Evolutionary conservation across 2,113 vertebrate species (phyloP), one percentile per base, ranked within the genome.

Genomic region (Syrrhaptes paradoxus): DNA sequence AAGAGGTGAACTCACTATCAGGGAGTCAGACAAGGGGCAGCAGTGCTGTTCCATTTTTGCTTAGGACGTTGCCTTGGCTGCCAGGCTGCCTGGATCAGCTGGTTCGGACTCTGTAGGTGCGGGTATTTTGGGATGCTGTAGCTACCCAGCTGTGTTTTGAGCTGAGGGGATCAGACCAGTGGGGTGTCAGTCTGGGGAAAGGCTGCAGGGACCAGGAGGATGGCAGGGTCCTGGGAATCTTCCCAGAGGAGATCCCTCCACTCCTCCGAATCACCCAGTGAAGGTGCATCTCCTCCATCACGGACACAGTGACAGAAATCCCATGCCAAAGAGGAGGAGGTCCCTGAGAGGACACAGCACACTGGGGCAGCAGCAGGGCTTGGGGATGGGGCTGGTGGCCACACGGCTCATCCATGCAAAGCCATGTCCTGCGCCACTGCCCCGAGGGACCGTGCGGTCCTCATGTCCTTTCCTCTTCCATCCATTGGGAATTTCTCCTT

Each of bases 91-190:
- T 2, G 2, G 15, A 32, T n/a, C 55, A 81, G 55, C 7, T 2
- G 2, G 17, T 5, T 15, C 3, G 3, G 29, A 8, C 24, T 12
- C 7, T 43, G 62, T 25, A 68, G 57, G 7, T 29, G 45, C 3
- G 7, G 32, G 10, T 32, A 8, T 72, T 61, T 59, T 6, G 11
- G 67, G 62, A 26, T 65, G 45, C 34, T 78, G 46, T 67, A 66
- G 38, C 41, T 87, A 32, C 45, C 32, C 11, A 3, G n/a, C 18
- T 45, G 34, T 22, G 34, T 25, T 93, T 51, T 31, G 38, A 20
- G 34, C 24, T 5, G 20, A 68, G 14, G 13, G 20, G 7, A 38
- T 43, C 13, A 67, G 82, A 49, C 0, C 0, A 0, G 7, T 8
- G 29, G 9, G 18, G 10, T 0, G 1, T 8, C 25, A 78, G 7